Base-by-base conservation (phyloP, 2,888 invertebrate genomes). In the Baccha elongata region DNA sequence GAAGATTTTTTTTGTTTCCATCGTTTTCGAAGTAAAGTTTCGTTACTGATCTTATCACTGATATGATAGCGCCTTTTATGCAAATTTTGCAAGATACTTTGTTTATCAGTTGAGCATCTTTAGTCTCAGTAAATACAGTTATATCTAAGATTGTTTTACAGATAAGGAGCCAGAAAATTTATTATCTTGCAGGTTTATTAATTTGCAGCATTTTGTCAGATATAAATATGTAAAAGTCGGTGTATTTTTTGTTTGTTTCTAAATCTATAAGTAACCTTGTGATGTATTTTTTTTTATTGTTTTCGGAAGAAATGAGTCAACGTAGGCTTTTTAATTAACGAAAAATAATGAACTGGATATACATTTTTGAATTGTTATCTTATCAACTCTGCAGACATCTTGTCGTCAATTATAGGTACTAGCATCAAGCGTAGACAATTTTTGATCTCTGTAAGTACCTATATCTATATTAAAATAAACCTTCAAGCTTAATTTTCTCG, bases 1-100 rank as follows among this genome's bases (percentile, higher is more conserved):
- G 86, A 86, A 75, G 87, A 87, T 84, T 86, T 88, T 89, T 80
- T 87, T 90, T 88, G 89, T 88, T 87, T 87, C 87, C 89, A 89
- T 89, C 88, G 87, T 87, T 87, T 86, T 90, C 89, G 90, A 89
- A 87, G 87, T 85, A 55, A 87, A 85, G 78, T 86, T 87, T 90
- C 89, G 89, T 89, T 89, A 90, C 90, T 90, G 87, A 87, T 86
- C 78, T 65, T 42, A 42, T 84, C 60, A 64, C 42, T 53, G 60
- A 52, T 13, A 7, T 8, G 2, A 32, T 48, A 21, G 46, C 3
- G 74, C 86, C 86, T 89, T 90, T 87, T 90, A 90, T 90, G 86
- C 87, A 46, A 87, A 88, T 85, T 75, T 84, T 78, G 42, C 42
- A 13, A 29, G 42, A 67, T 35, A 50, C 23, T 0, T 40, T 29